Evolutionary conservation across 2,113 vertebrate species (phyloP), one percentile per base, ranked within the genome.

Genomic region (Lamprotornis superbus): DNA sequence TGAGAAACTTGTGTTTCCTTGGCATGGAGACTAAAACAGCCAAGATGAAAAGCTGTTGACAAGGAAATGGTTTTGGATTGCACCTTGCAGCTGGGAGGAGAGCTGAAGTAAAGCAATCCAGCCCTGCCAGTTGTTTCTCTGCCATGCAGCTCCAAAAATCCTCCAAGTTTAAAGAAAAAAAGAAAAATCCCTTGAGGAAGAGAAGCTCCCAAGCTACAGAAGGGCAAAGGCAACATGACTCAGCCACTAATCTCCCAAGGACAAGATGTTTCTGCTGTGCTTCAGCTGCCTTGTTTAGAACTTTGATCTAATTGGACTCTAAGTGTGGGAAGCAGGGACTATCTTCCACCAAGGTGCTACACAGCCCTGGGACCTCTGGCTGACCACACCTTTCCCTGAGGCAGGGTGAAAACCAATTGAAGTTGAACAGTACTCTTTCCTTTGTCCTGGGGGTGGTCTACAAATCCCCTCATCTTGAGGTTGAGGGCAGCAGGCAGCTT

Each of bases 11-110:
- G 22, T 50, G 33, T 61, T 93, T 89, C 37, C 47, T 75, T 42
- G 13, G 40, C 46, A 70, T 1, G 21, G 30, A 35, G 27, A 70
- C 14, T 52, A 44, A 74, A 90, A 65, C 23, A 74, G 47, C 40
- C 50, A 91, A 83, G 40, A 86, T 16, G n/a, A 79, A 78, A 90
- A 85, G 33, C 33, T 85, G n/a, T 42, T 70, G 65, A 82, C 21
- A 70, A 70, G 40, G 23, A 86, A 89, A 79, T 44, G 4, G 56
- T 64, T 85, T 53, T 57, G 30, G 46, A 85, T 69, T 56, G 22
- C 31, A 75, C 56, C 15, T 73, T 50, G 27, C 37, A 85, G 27
- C 33, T 79, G 27, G 7, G 18, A 87, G 22, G 16, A 81, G 24
- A 85, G 33, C 39, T 69, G 46, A 74, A 85, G 35, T 37, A 76